Base-by-base conservation (phyloP, 2,888 invertebrate genomes). In the Piscicola geometra region DNA sequence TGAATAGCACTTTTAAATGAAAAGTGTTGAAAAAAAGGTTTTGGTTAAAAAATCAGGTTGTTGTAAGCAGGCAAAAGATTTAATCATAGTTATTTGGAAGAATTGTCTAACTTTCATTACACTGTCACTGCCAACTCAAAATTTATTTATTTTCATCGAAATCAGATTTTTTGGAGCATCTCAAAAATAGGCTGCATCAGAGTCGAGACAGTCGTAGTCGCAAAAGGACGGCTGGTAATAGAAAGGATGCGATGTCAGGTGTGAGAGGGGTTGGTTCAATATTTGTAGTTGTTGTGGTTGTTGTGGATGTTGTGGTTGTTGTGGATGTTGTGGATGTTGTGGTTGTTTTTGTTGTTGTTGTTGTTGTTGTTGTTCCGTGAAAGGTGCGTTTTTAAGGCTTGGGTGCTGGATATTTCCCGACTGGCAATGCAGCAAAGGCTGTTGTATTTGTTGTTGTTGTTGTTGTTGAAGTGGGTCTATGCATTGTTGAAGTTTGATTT, bases 221-320 rank as follows among this genome's bases (percentile, higher is more conserved):
- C 30, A 28, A 30, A 12, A 64, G 30, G 64, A 64, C 9, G 64
- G 64, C 9, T 64, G 9, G 21, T 28, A 28, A 30, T 12, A 64
- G 64, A 30, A 21, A 64, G 5, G n/a, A 3, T 64, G 64, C 21
- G 5, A n/a, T 64, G n/a, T 5, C 21, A 12, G 64, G n/a, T 50
- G 52, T 50, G 15, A n/a, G 15, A 18, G 52, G 15, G 15, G 52
- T 18, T 50, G 52, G 15, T 50, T 50, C n/a, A 18, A n/a, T n/a
- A n/a, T n/a, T 64, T 64, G 64, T 64, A 12, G 64, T 64, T 64
- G 64, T 3, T 64, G 64, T 64, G 9, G 64, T 28, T 3, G 64
- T 64, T 64, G 64, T 64, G 5, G 64, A 12, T 64, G 64, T 28
- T 3, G 64, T 64, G n/a, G 64, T 64, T 64, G 64, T 64, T 64